phyloP scores from a whole-genome alignment of 2,113 vertebrate genomes.

The Callipepla squamata region DNA sequence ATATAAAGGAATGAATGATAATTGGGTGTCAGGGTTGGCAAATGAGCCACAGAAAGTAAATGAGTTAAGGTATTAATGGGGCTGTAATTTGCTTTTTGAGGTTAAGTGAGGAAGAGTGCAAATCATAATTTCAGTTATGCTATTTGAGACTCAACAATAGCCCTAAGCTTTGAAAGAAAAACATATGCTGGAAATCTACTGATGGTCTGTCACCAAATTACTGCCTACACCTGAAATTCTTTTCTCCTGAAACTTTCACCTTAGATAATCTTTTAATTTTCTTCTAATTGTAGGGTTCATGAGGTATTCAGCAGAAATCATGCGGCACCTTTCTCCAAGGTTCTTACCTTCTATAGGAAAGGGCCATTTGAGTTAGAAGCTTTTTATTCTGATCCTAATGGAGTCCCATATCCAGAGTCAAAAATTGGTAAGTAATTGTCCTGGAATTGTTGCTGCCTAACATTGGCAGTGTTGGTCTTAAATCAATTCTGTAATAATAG shows the following conservation, averaged over 20 bases:
- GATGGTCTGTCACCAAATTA: background rate
- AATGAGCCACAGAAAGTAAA: background rate
- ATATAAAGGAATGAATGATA: background rate
- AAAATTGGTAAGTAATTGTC: conserved; percentile 80
- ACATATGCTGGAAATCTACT: background rate
- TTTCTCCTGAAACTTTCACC: background rate
- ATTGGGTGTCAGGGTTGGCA: conserved; percentile 34
- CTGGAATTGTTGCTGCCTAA: background rate
- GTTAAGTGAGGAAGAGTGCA: background rate
- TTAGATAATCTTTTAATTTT: background rate
- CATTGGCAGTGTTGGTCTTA: background rate
- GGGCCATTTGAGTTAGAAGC: conserved; percentile 84
- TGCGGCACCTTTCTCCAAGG: conserved; percentile 81
- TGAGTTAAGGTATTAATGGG: conserved; percentile 8
- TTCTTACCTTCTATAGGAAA: conserved; percentile 83
- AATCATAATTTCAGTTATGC: background rate
- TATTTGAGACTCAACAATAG: background rate
- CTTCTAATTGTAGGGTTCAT: conserved; percentile 68
- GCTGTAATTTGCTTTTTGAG: conserved; percentile 25
- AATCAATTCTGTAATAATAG: background rate
- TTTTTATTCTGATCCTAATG: conserved; percentile 82
- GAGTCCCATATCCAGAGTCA: conserved; percentile 82
- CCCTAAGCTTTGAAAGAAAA: background rate
- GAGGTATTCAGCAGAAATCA: conserved; percentile 84
- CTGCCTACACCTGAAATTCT: background rate